Evolutionary conservation across 64 coral and sea anemone genomes (phyloP), one percentile per base, ranked within the genome.

Genomic region (Pocillopora verrucosa): DNA sequence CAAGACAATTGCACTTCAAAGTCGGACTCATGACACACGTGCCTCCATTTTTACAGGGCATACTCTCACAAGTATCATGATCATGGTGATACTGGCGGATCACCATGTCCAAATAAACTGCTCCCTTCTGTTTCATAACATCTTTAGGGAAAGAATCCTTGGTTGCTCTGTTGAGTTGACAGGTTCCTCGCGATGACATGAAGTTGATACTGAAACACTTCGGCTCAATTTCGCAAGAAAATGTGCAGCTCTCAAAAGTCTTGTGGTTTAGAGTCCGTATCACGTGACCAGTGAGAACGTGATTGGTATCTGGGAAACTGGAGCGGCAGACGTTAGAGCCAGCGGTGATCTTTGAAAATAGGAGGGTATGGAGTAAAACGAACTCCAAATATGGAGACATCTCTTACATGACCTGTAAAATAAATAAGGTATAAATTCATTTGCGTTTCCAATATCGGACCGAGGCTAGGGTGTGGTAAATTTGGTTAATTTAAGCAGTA

Each of bases 1-100:
- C 0, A 16, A 16, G 9, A 58, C 82, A 85, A 2, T 72, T 70
- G 65, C 82, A 85, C 38, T 69, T 22, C 13, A 58, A 36, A 10
- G 0, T 58, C 12, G 82, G 37, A 26, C 65, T 72, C 17, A 12
- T 14, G 12, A 85, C 82, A 24, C 82, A 85, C 1, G 65, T 85
- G 30, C 82, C 65, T 85, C 82, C 82, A 65, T 85, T 85, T n/a
- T 72, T 64, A 85, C 82, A 85, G 82, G 36, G 82, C 82, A 85
- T 85, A 63, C 65, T 72, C 11, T 0, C 62, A 58, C 82, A 85
- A 12, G 82, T 37, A 13, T 26, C 22, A 85, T 58, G 9, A n/a
- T 41, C 17, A 51, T 7, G 41, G 7, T 51, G 1, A 51, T 4
- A 51, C 41, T 51, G 41, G 17, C 82, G 63, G 15, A 72, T 25